Conservation (phyloP, 2,888 invertebrate species). For the Argyresthia goedartella region DNA sequence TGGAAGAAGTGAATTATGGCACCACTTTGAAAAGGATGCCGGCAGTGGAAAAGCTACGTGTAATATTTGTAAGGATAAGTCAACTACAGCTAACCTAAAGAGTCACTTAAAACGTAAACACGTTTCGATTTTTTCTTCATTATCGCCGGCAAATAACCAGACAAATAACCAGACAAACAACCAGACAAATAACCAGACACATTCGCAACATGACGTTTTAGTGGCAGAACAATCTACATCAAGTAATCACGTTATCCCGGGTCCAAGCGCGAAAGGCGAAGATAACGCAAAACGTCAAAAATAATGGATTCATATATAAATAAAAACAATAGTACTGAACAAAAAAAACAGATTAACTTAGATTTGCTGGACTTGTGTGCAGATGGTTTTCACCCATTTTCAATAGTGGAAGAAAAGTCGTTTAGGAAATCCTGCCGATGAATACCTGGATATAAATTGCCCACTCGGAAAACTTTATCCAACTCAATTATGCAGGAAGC, state of each 20-base stretch:
- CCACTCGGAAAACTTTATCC: slow-evolving; percentile 16
- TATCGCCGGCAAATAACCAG: no score
- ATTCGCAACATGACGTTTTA: background rate
- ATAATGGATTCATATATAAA: slow-evolving; percentile 1
- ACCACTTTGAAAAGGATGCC: background rate
- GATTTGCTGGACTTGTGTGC: slow-evolving; percentile 11
- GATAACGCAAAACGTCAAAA: background rate
- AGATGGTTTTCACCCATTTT: slow-evolving; percentile 17
- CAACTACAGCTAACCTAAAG: background rate
- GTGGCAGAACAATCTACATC: background rate
- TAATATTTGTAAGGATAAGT: background rate
- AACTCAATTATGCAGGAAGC: background rate
- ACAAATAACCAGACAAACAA: background rate
- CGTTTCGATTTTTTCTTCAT: background rate
- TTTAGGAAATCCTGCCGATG: slow-evolving; percentile 15
- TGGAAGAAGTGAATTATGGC: background rate
- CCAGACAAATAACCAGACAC: background rate
- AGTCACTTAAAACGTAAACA: background rate
- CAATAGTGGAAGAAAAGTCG: slow-evolving; percentile 17
- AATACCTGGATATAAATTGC: slow-evolving; percentile 18
- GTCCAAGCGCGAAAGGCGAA: no score
- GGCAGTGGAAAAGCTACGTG: background rate
- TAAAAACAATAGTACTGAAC: slow-evolving; percentile 12
- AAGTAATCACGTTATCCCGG: background rate
- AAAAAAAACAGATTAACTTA: no score